These are phyloP conservation scores for Canis aureus DNA, from an alignment of 2,113 vertebrate genomes.

Conservation along the genomic window DNA sequence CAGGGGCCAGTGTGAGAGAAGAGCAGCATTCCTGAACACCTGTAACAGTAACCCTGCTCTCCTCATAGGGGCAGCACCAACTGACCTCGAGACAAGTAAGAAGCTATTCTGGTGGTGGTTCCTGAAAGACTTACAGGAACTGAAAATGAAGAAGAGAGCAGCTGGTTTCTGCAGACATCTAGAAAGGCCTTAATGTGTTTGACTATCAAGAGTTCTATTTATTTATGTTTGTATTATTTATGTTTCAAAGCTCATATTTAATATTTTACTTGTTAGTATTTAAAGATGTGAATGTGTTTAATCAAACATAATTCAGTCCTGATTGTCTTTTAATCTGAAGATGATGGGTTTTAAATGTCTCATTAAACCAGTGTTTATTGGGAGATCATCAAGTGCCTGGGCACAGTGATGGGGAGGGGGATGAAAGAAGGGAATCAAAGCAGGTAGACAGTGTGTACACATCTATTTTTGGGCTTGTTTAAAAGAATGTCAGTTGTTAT, in stretches of 20 bases:
- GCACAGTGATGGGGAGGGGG: too few relatives aligned
- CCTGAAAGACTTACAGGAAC: not conserved
- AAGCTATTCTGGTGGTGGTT: accelerated
- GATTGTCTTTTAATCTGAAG: conserved; percentile 25
- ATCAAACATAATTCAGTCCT: not conserved
- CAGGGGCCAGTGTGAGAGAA: not conserved
- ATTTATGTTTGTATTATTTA: conserved; percentile 75
- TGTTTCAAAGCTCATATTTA: conserved; percentile 44
- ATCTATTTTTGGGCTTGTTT: not conserved
- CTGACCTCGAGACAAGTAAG: not conserved
- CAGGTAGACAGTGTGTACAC: not conserved
- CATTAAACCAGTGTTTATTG: not conserved
- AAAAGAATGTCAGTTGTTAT: conserved; percentile 39
- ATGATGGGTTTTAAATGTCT: not conserved
- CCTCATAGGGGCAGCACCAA: not conserved
- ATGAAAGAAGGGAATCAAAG: accelerated
- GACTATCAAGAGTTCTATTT: conserved; percentile 48
- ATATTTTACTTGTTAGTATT: conserved; percentile 56
- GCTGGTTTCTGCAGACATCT: not conserved
- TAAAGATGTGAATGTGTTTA: conserved; percentile 23
- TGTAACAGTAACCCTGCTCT: not conserved
- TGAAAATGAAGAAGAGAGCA: not conserved
- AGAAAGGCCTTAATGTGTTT: not conserved
- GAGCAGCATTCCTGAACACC: not conserved
- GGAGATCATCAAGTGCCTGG: not conserved